These are phyloP conservation scores for Allochrocebus solatus DNA, from an alignment of 2,797 vertebrate species.

Conservation along the genomic window DNA sequence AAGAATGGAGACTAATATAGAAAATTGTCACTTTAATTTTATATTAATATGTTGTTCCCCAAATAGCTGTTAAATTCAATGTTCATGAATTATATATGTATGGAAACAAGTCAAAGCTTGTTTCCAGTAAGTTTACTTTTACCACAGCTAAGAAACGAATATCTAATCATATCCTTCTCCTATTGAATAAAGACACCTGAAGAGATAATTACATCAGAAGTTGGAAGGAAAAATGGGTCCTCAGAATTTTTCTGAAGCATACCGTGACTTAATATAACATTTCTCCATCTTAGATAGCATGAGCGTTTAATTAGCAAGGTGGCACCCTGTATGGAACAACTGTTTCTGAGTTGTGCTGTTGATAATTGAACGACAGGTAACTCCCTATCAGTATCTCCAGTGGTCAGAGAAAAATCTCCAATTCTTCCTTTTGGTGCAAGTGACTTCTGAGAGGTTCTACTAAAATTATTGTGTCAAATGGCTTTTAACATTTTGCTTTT, in stretches of 20 bases:
- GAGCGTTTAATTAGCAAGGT: constrained; percentile 5
- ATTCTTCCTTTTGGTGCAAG: neutral
- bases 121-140: constrained; percentile 48
- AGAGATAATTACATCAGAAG: constrained; percentile 45
- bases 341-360: neutral
- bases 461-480: constrained; percentile 12
- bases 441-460: neutral
- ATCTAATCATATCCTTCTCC: neutral
- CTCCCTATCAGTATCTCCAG: neutral
- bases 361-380: neutral
- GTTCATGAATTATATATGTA: neutral
- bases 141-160: constrained; percentile 6
- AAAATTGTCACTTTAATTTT: constrained; percentile 28
- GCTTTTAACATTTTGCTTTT: constrained; percentile 54
- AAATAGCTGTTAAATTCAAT: constrained; percentile 39
- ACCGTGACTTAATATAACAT: neutral
- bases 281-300: neutral
- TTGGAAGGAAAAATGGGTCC: constrained; percentile 8
- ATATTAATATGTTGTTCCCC: constrained; percentile 8
- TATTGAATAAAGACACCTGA: neutral
- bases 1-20: constrained; percentile 12
- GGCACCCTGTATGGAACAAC: neutral
- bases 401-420: neutral
- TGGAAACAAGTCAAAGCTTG: neutral
- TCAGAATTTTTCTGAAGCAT: neutral